Evolutionary conservation across 1,140 invertebrate species (phyloP).

Genomic region (Drosophila repletoides): DNA sequence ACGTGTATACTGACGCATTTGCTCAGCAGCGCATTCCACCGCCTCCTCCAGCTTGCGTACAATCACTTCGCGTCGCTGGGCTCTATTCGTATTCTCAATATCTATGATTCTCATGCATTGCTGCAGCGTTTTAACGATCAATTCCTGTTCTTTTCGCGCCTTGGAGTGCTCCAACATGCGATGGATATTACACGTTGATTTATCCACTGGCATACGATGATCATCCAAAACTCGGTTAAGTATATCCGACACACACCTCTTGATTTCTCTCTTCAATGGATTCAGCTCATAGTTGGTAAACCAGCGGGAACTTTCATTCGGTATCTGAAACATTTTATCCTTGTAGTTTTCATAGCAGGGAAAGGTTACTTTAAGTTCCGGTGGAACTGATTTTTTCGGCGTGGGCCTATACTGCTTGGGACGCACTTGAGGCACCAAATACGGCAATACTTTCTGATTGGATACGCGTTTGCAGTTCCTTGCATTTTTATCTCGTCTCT

Average conservation of each 20-base stretch:
- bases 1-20: neutral
- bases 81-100: neutral
- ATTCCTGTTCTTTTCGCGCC: neutral
- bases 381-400: neutral
- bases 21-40: constrained; percentile 16
- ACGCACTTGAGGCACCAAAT: constrained; percentile 14
- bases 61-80: neutral
- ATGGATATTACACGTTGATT: constrained; percentile 11
- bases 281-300: constrained; percentile 27
- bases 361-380: neutral
- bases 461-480: neutral
- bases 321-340: constrained; percentile 6
- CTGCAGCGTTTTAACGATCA: neutral
- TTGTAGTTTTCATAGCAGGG: constrained; percentile 1
- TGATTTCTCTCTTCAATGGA: constrained; percentile 21
- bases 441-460: constrained; percentile 3
- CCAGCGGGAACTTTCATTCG: constrained; percentile 24
- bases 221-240: constrained; percentile 13
- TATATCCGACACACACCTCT: constrained; percentile 8
- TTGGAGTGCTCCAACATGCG: constrained; percentile 2
- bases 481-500: neutral
- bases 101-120: constrained; percentile 1
- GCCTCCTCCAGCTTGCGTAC: constrained; percentile 40
- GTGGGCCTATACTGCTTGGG: constrained; percentile 8
- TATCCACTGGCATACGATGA: neutral